These are phyloP conservation scores for Chamaea fasciata DNA, from an alignment of 2,113 vertebrate species.

Conservation along the genomic window DNA sequence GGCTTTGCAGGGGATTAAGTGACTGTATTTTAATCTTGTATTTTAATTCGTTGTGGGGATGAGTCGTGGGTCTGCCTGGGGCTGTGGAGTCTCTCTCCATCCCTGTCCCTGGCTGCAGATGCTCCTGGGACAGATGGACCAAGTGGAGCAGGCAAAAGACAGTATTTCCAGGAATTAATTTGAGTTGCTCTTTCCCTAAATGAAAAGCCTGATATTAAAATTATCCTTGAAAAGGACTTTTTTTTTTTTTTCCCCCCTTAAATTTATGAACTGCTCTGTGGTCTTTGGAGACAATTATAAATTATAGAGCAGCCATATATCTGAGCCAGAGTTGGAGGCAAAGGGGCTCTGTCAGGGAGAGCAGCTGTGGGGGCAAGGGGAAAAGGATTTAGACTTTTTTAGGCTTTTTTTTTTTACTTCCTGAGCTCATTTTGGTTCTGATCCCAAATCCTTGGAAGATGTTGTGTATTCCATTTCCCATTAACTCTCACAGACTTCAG, in stretches of 20 bases:
- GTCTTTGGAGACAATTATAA: background rate
- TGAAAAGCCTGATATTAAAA: slow-evolving; percentile 15
- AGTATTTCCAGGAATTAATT: slow-evolving; percentile 2
- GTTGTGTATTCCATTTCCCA: slow-evolving; percentile 3
- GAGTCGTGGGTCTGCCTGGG: background rate
- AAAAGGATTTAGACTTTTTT: background rate
- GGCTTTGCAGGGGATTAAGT: slow-evolving; percentile 74
- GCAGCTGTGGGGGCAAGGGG: background rate
- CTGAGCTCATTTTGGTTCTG: background rate
- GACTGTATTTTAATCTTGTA: slow-evolving; percentile 69
- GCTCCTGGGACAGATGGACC: background rate
- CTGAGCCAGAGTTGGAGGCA: background rate
- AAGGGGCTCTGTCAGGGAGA: background rate
- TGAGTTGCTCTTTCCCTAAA: background rate
- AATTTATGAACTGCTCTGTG: slow-evolving; percentile 13
- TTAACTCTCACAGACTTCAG: background rate
- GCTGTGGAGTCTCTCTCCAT: background rate
- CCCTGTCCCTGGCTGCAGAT: background rate
- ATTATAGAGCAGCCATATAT: background rate
- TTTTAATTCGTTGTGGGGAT: slow-evolving; percentile 3
- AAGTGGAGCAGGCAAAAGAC: background rate
- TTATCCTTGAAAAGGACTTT: background rate
- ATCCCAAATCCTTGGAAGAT: slow-evolving; percentile 6
- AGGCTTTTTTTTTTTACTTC: background rate
- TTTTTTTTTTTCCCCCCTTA: background rate